phyloP scores from a whole-genome alignment of 2,113 vertebrate genomes.

The Mixornis gularis region DNA sequence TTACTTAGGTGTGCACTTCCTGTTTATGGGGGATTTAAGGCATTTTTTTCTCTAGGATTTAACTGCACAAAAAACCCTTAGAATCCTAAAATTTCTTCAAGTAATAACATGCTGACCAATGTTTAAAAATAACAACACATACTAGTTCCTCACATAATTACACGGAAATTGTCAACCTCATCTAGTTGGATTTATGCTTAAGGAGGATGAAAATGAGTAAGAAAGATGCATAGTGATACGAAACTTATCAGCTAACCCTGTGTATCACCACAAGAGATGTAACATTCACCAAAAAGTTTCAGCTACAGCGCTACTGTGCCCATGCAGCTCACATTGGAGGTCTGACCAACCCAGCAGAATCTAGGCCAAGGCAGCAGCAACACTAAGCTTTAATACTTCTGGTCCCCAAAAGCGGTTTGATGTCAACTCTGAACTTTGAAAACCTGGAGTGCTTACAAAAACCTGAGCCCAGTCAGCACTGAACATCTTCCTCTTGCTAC shows the following conservation, averaged over 20 bases:
- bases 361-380: neutral
- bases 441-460: neutral
- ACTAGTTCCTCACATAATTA: neutral
- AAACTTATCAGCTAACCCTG: neutral
- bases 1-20: neutral
- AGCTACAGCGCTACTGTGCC: neutral
- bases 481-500: neutral
- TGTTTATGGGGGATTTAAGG: neutral
- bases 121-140: neutral
- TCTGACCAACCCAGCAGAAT: neutral
- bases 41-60: neutral
- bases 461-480: neutral
- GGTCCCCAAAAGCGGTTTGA: neutral
- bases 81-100: neutral
- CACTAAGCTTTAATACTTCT: neutral
- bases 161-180: neutral
- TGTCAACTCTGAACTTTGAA: neutral
- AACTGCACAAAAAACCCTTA: neutral
- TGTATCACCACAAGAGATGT: too few relatives aligned
- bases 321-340: neutral
- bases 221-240: neutral
- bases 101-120: neutral
- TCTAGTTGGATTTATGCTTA: neutral
- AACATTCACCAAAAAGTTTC: fast-evolving
- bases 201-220: neutral